Conservation (phyloP, 2,797 vertebrate species). For the Aulostomus chinensis region DNA sequence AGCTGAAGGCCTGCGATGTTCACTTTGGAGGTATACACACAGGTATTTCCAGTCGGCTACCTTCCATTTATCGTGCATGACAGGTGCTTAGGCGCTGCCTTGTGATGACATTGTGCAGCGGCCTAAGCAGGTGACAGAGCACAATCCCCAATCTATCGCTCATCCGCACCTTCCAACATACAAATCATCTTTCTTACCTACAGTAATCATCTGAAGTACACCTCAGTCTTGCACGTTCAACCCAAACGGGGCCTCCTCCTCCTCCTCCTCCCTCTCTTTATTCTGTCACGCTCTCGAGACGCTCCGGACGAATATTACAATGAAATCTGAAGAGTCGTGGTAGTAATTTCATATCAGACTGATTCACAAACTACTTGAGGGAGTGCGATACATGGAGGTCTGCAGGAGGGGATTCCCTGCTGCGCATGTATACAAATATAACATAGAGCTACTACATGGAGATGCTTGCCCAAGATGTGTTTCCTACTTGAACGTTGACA, state of each 20-base stretch:
- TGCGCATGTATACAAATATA: conserved; percentile 4
- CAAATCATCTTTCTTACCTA: too few species aligned
- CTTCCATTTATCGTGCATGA: conserved; percentile 50
- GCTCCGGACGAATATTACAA: conserved; percentile 40
- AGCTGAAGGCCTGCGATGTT: conserved; percentile 34
- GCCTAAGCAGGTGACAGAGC: conserved; percentile 42
- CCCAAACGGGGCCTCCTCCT: background rate
- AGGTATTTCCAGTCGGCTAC: conserved; percentile 50
- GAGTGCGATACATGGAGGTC: conserved; percentile 33
- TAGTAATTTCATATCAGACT: conserved; percentile 58
- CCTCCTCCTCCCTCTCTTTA: conserved; percentile 5
- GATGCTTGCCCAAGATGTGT: background rate
- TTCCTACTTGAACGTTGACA: too few species aligned
- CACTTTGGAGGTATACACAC: conserved; percentile 43
- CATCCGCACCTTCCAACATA: conserved; percentile 19
- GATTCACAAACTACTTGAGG: conserved; percentile 53
- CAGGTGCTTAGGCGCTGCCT: conserved; percentile 41
- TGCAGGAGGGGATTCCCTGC: conserved; percentile 3
- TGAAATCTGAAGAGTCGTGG: conserved; percentile 42
- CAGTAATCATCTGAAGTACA: conserved; percentile 30
- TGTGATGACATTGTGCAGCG: conserved; percentile 44
- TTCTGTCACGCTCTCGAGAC: conserved; percentile 41
- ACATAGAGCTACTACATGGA: conserved; percentile 2
- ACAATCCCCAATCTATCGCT: conserved; percentile 29
- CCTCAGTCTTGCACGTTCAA: background rate